Conservation (phyloP, 1,140 invertebrate species). For the Heliconius nattereri region DNA sequence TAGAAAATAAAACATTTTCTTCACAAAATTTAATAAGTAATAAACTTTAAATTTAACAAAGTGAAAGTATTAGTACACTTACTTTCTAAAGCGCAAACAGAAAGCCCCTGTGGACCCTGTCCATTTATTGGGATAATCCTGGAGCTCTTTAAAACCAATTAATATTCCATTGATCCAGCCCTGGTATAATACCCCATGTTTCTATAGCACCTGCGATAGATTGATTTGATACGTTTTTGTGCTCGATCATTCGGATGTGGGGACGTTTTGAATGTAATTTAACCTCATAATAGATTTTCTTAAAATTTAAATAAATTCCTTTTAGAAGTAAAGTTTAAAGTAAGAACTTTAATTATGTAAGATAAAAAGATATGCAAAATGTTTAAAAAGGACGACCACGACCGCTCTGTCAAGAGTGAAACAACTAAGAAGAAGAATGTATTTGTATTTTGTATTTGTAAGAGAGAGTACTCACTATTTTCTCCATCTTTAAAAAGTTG, state of each 20-base stretch:
- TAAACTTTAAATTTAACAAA: neutral
- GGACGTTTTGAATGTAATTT: neutral
- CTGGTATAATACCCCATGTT: constrained; percentile 39
- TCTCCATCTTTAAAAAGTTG: no score
- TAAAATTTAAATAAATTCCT: no score
- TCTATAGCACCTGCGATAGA: constrained; percentile 41
- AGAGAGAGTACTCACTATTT: no score
- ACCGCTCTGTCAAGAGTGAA: no score
- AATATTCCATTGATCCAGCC: constrained; percentile 64
- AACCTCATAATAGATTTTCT: neutral
- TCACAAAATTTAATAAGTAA: neutral
- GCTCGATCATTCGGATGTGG: constrained; percentile 26
- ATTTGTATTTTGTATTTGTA: no score
- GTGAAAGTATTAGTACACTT: neutral
- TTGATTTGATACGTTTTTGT: constrained; percentile 33
- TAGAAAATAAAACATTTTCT: no score
- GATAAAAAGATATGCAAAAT: no score
- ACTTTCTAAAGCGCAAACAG: neutral
- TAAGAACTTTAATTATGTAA: no score
- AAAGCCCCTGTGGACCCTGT: constrained; percentile 15
- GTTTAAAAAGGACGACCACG: no score
- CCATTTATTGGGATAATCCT: constrained; percentile 63
- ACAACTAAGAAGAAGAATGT: no score
- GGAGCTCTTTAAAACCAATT: constrained; percentile 69
- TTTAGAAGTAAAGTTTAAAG: no score